phyloP scores from a whole-genome alignment of 1,140 invertebrate genomes.

The Andrena cerasifolii region DNA sequence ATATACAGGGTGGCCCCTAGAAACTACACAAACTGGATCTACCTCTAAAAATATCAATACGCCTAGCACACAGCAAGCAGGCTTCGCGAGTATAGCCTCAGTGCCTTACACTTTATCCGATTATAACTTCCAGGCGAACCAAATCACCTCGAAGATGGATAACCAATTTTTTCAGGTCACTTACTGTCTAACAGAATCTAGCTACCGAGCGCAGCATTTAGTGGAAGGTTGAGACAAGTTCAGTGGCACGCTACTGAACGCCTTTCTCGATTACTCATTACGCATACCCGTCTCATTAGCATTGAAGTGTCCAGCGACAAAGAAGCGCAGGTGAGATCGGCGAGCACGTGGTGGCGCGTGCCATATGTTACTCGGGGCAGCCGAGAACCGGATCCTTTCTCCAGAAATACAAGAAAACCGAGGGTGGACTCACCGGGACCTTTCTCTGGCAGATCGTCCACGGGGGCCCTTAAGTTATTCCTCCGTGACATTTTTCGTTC shows the following conservation, averaged over 20 bases:
- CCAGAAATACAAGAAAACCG: background rate
- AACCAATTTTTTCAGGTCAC: too few relatives aligned
- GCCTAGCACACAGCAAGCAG: too few relatives aligned
- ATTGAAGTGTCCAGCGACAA: too few relatives aligned
- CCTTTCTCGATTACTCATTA: too few relatives aligned
- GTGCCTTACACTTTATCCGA: too few relatives aligned
- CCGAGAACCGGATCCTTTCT: background rate
- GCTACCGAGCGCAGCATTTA: background rate
- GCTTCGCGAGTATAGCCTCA: too few relatives aligned
- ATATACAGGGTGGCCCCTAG: background rate
- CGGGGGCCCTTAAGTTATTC: conserved; percentile 68
- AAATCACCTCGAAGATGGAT: too few relatives aligned
- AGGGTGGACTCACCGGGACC: conserved; percentile 79
- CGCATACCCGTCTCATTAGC: too few relatives aligned
- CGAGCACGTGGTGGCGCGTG: conserved; percentile 37
- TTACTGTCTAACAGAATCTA: too few relatives aligned
- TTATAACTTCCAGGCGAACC: background rate
- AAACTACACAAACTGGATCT: background rate
- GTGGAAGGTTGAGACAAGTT: conserved; percentile 14
- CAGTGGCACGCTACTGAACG: too few relatives aligned
- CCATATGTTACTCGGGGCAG: conserved; percentile 65
- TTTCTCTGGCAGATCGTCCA: conserved; percentile 76
- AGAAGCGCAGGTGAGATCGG: background rate
- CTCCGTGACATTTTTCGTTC: conserved; percentile 77
- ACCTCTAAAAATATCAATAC: background rate